These are phyloP conservation scores for Martes martes DNA, from an alignment of 2,113 vertebrate species.

Conservation along the genomic window DNA sequence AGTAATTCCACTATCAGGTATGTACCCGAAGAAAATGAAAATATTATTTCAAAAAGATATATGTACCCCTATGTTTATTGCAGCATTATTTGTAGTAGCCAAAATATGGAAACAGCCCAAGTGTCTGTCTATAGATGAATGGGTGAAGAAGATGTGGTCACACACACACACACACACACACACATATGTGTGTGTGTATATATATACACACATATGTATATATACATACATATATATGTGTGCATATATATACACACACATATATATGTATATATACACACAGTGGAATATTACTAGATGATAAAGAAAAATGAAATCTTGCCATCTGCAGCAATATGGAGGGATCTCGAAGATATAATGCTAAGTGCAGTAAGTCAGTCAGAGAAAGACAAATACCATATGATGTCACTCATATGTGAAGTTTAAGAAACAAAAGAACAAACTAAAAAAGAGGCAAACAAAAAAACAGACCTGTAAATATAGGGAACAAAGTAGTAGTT, in stretches of 20 bases:
- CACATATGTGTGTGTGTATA: too few species aligned
- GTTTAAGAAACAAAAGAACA: neutral
- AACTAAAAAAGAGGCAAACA: neutral
- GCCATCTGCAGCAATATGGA: neutral
- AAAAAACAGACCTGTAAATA: neutral
- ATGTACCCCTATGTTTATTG: neutral
- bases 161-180: neutral
- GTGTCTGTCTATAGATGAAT: neutral
- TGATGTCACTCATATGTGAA: neutral
- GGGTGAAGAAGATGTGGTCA: neutral
- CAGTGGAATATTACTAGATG: neutral
- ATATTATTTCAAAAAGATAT: neutral
- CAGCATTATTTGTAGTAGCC: neutral
- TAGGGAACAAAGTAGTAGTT: neutral
- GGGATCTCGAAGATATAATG: neutral
- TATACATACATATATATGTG: neutral
- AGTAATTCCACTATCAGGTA: neutral
- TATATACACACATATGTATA: too few species aligned
- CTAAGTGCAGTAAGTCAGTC: neutral
- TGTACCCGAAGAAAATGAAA: neutral
- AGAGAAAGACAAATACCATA: neutral
- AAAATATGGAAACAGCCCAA: neutral
- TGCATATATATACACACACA: neutral
- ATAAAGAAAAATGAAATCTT: neutral
- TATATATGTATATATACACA: neutral